phyloP scores from a whole-genome alignment of 2,797 vertebrate species.

The Acestrorhynchus altus region DNA sequence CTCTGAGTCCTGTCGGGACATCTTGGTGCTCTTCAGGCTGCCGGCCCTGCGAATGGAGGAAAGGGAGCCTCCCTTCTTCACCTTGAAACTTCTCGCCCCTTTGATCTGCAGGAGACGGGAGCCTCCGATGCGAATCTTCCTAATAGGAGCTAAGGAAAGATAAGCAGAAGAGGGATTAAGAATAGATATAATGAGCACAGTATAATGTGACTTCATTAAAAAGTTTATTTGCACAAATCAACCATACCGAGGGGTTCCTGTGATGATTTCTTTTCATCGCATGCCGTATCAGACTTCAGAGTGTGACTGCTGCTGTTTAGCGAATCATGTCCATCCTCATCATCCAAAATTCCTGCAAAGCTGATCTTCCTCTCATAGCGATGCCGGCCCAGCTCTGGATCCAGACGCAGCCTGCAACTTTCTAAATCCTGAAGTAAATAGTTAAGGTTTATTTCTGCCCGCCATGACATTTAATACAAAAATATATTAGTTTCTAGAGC shows the following conservation, averaged over 20 bases:
- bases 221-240: not conserved
- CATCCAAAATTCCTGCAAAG: conserved; percentile 96
- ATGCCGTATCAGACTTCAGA: conserved; percentile 93
- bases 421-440: conserved; percentile 87
- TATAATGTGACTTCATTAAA: not conserved
- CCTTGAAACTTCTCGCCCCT: conserved; percentile 96
- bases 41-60: conserved; percentile 96
- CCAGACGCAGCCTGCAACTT: conserved; percentile 91
- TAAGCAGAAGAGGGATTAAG: not conserved
- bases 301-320: conserved; percentile 99
- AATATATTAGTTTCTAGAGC: not conserved
- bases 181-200: not conserved
- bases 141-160: conserved; percentile 80
- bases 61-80: conserved; percentile 97
- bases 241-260: conserved; percentile 77
- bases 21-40: conserved; percentile 98
- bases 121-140: conserved; percentile 96
- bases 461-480: not conserved
- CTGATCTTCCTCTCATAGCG: conserved; percentile 99
- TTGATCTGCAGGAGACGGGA: conserved; percentile 98
- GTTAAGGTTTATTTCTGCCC: not conserved
- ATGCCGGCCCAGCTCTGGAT: conserved; percentile 94
- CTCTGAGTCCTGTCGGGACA: conserved; percentile 97
- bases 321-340: conserved; percentile 95
- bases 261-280: conserved; percentile 90